phyloP scores from a whole-genome alignment of 2,113 vertebrate genomes.

The Zosterops lateralis region DNA sequence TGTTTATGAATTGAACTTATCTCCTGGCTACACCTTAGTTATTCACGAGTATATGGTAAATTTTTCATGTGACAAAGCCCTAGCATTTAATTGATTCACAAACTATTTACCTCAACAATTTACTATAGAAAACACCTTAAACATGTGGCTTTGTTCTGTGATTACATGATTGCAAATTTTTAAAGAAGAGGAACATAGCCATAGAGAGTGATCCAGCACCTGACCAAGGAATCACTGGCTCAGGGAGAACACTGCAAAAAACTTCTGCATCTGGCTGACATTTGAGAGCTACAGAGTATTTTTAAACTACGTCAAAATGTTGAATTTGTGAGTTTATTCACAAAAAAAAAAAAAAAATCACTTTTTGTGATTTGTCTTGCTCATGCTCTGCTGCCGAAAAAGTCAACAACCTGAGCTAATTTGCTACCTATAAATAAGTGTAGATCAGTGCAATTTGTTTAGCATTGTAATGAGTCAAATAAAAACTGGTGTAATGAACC shows the following conservation, averaged over 20 bases:
- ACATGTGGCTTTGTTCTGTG: rapidly evolving
- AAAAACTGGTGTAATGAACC: neutral
- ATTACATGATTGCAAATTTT: neutral
- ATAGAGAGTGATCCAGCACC: neutral
- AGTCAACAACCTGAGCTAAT: neutral
- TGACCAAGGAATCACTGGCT: neutral
- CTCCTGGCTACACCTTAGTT: neutral
- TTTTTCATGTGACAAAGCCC: neutral
- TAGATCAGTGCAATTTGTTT: neutral
- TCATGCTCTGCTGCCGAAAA: neutral
- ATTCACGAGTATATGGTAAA: neutral
- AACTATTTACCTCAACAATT: neutral
- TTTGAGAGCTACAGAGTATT: neutral
- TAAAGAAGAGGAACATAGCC: neutral
- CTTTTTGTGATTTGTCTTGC: neutral
- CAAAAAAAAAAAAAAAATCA: neutral
- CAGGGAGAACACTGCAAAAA: neutral
- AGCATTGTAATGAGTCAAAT: neutral
- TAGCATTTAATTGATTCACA: neutral
- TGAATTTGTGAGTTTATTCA: neutral
- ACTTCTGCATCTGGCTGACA: neutral
- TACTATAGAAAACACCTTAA: neutral
- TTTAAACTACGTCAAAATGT: neutral
- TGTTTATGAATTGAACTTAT: neutral
- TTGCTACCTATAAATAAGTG: neutral